Conservation (phyloP, 2,888 invertebrate genomes). For the Cheiracanthium punctorium region DNA sequence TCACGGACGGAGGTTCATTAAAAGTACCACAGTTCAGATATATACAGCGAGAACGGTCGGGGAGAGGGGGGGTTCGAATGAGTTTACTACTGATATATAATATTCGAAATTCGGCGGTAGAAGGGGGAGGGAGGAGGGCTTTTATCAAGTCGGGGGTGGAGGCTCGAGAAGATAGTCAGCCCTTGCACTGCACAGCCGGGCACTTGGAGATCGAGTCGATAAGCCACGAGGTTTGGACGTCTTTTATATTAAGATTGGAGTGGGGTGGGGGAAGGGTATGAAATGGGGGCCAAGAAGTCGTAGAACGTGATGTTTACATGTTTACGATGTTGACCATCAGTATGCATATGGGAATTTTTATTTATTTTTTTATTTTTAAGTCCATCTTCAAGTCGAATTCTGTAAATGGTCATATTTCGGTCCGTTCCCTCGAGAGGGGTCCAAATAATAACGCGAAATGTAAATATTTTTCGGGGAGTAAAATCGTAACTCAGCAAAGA, state of each 20-base stretch:
- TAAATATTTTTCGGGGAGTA: background rate
- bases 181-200: too few relatives aligned
- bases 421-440: background rate
- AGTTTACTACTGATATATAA: conserved; percentile 9
- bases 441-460: background rate
- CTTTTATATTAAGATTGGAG: conserved; percentile 15
- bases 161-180: background rate
- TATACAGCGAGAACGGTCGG: background rate
- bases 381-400: background rate
- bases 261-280: background rate
- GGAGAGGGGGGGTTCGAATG: background rate
- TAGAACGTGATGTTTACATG: conserved; percentile 13
- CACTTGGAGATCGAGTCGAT: conserved; percentile 12
- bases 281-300: background rate
- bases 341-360: background rate
- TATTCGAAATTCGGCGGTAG: background rate
- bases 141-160: background rate
- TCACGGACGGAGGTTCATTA: conserved; percentile 6
- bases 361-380: too few relatives aligned
- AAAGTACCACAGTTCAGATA: background rate
- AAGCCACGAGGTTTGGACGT: background rate
- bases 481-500: too few relatives aligned
- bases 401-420: background rate
- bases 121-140: background rate
- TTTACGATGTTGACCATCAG: conserved; percentile 4